Percentiles rank a stretch among this genome's conserved stretches.
Evolutionary conservation across 2,113 vertebrate species (phyloP).

Genomic region (Cyphomyrus plagiostoma): DNA sequence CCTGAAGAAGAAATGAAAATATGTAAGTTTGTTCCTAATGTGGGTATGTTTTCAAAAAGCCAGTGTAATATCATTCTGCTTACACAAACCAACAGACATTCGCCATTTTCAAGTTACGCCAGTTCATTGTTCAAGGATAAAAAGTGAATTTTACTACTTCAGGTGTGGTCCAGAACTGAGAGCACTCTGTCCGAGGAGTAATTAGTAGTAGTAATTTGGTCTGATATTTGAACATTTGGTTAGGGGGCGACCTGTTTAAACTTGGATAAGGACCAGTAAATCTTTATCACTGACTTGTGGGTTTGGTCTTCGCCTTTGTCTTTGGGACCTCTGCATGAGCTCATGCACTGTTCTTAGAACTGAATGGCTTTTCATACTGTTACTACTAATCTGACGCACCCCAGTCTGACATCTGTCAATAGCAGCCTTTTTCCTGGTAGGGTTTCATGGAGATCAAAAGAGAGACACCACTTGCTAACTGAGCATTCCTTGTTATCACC

Average conservation of each 20-base stretch:
- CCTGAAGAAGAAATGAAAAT: slow-evolving; percentile 39
- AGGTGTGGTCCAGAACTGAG: not conserved
- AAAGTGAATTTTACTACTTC: not conserved
- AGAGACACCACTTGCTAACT: not conserved
- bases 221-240: not conserved
- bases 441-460: not conserved
- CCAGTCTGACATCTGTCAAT: not conserved
- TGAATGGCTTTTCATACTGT: slow-evolving; percentile 34
- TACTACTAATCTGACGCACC: not conserved
- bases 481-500: slow-evolving; percentile 28
- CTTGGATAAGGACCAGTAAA: not conserved
- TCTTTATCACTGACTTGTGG: slow-evolving; percentile 16
- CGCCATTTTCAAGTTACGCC: not conserved
- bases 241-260: not conserved
- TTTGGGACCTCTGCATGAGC: slow-evolving; percentile 27
- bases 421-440: not conserved
- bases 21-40: slow-evolving; percentile 34
- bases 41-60: slow-evolving; percentile 16
- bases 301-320: not conserved
- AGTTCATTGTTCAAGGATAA: not conserved
- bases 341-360: slow-evolving; percentile 36
- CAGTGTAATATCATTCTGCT: slow-evolving; percentile 8
- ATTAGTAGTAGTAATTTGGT: not conserved
- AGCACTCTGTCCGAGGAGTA: not conserved
- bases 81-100: not conserved